Base-by-base conservation (phyloP, 2,113 vertebrate genomes). In the Glareola pratincola region DNA sequence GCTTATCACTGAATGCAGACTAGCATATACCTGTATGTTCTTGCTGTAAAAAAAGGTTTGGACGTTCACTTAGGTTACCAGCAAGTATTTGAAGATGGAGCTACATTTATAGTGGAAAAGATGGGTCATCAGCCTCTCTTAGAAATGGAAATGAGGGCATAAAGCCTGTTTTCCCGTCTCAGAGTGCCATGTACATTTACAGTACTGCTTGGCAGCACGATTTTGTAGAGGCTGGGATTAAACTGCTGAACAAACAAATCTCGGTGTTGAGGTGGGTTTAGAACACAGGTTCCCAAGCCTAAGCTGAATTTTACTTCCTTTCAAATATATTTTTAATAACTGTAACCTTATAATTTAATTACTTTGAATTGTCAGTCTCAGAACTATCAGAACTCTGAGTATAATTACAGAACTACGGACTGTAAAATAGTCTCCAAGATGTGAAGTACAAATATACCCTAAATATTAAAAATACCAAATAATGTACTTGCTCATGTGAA, bases 201-300 rank as follows among this genome's bases (percentile, higher is more conserved):
- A 57, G 68, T n/a, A 27, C 63, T 64, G 37, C 63, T 67, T 76
- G 85, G 71, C 86, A 80, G 57, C 37, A 36, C 57, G 50, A 22
- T 93, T 93, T 96, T 85, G 37, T 85, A 83, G 78, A 54, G 64
- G 78, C 89, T 76, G 87, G 24, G 69, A 90, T 92, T 93, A 88
- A 96, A 94, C 67, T 92, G 75, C 92, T 96, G 78, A 93, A 88
- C 88, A 88, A 92, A 85, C 76, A 94, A 90, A 84, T 57, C n/a
- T 57, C 60, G 67, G n/a, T 76, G 63, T 85, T 83, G 71, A 81
- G 34, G 16, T 81, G 77, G 14, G 22, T 84, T 80, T 92, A 89
- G 76, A 91, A 54, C 36, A 75, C 4, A 48, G 34, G 53, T 72
- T 94, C 29, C 48, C 83, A 79, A 60, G 69, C 24, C 62, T 41